A percentile compares a stretch with the other conserved stretches of the same genome.
Evolutionary conservation across 2,888 invertebrate genomes (phyloP).

Genomic region (Cephus runcator): DNA sequence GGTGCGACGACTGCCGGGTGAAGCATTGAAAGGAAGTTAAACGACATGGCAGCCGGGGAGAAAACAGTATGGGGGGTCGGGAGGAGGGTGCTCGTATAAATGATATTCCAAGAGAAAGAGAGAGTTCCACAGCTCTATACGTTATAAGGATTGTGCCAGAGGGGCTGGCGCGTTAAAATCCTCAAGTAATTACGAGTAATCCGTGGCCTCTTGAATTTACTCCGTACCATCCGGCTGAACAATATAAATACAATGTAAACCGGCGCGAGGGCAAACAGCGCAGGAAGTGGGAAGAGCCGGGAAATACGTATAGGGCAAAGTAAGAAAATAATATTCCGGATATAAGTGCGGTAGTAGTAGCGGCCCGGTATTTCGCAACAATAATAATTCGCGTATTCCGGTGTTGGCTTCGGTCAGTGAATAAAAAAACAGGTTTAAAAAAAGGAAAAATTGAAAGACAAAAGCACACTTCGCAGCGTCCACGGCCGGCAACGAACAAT

Average conservation of each 20-base stretch:
- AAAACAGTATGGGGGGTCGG: not conserved
- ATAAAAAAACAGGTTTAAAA: conserved; percentile 4
- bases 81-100: not conserved
- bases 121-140: not conserved
- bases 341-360: not conserved
- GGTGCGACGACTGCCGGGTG: too few relatives aligned
- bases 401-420: conserved; percentile 6
- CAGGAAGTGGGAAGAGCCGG: not conserved
- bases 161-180: not conserved
- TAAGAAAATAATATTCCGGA: not conserved
- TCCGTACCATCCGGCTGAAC: not conserved
- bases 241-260: not conserved
- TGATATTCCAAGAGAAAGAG: not conserved
- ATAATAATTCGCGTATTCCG: conserved; percentile 7
- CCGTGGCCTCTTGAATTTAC: not conserved
- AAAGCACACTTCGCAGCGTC: not conserved
- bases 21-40: not conserved
- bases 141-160: not conserved
- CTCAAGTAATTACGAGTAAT: not conserved
- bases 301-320: not conserved
- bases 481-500: too few relatives aligned
- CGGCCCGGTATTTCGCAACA: not conserved
- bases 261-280: not conserved
- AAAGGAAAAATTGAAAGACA: conserved; percentile 2
- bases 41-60: not conserved